Percentiles rank a stretch among this genome's conserved stretches.
phyloP scores from a whole-genome alignment of 2,113 vertebrate species.

The human (Homo sapiens) region DNA sequence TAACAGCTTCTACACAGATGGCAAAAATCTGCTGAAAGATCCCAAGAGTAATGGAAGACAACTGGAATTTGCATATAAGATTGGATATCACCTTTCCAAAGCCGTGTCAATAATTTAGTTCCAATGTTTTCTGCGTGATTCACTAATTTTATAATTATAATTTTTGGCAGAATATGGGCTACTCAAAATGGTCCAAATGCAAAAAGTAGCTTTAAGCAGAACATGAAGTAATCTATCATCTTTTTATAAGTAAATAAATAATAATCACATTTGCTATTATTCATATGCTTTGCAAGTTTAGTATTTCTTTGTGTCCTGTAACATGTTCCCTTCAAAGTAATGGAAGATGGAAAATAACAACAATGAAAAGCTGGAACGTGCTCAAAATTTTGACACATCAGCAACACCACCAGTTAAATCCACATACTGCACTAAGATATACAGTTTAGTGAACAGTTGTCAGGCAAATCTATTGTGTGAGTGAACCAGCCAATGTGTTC shows the following conservation, averaged over 20 bases:
- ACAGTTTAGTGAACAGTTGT: neutral
- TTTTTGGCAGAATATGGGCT: neutral
- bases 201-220: neutral
- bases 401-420: neutral
- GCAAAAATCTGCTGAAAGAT: neutral
- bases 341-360: neutral
- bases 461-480: neutral
- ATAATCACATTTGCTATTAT: neutral
- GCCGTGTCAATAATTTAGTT: neutral
- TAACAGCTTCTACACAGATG: neutral
- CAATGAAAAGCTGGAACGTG: neutral
- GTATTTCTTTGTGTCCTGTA: neutral
- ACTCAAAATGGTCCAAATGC: neutral
- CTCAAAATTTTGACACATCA: neutral
- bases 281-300: neutral
- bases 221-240: neutral
- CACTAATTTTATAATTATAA: neutral
- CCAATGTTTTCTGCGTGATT: neutral
- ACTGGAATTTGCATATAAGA: neutral
- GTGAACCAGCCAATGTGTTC: neutral
- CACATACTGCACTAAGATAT: neutral
- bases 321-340: neutral
- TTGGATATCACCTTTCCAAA: neutral
- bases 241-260: neutral
- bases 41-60: neutral